phyloP scores from a whole-genome alignment of 2,113 vertebrate genomes.

The Protomyctophum bolini region DNA sequence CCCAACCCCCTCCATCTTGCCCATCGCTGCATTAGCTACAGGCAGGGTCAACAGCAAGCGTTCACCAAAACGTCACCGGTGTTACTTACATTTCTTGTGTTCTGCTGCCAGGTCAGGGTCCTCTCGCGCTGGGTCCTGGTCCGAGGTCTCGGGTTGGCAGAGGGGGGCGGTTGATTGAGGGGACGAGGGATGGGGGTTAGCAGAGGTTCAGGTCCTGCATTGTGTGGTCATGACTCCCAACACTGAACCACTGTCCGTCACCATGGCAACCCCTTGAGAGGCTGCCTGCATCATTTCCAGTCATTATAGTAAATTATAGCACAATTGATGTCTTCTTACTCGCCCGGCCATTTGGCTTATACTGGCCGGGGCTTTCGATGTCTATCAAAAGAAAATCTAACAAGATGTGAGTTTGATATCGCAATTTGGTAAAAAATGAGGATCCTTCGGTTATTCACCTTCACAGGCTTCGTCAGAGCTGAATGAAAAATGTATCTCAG shows the following conservation, averaged over 20 bases:
- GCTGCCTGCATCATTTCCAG: slow-evolving; percentile 44
- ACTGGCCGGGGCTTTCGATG: slow-evolving; percentile 39
- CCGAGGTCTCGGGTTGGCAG: not conserved
- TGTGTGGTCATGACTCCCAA: slow-evolving; percentile 56
- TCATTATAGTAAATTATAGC: slow-evolving; percentile 66
- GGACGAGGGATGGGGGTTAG: slow-evolving; percentile 10
- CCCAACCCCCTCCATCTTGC: too few species aligned
- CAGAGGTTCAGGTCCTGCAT: slow-evolving; percentile 2
- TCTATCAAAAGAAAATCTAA: slow-evolving; percentile 10
- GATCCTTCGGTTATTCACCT: too few species aligned
- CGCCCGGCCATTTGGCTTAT: slow-evolving; percentile 28
- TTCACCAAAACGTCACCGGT: too few species aligned
- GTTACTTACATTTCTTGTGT: too few species aligned
- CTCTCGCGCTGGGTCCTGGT: not conserved
- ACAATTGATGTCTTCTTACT: slow-evolving; percentile 38
- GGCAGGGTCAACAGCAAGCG: too few species aligned
- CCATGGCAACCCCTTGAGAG: slow-evolving; percentile 68
- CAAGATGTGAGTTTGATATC: not conserved
- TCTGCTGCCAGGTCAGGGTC: not conserved
- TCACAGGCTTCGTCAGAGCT: too few species aligned
- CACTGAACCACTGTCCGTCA: slow-evolving; percentile 51
- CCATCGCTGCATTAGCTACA: too few species aligned
- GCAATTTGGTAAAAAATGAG: too few species aligned
- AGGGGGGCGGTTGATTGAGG: not conserved
- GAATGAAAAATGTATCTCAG: not conserved